These are phyloP conservation scores for Euphonia xanthogaster DNA, from an alignment of 2,797 vertebrate genomes.

Conservation along the genomic window DNA sequence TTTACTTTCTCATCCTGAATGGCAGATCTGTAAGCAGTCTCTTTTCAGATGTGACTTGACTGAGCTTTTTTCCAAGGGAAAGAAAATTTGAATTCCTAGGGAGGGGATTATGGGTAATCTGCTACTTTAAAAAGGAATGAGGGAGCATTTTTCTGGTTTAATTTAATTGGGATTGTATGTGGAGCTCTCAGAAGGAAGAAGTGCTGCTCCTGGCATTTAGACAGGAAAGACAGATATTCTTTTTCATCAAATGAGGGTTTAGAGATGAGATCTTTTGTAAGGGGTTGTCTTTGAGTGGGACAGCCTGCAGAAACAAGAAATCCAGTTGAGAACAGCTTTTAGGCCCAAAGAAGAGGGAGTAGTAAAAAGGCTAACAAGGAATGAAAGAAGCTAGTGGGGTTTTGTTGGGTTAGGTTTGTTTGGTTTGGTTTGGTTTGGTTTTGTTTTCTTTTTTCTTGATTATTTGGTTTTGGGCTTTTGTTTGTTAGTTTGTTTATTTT, in stretches of 20 bases:
- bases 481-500: not conserved
- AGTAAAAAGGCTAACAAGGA: not conserved
- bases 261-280: not conserved
- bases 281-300: not conserved
- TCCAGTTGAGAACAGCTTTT: not conserved
- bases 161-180: not conserved
- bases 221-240: not conserved
- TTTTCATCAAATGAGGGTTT: not conserved
- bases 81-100: not conserved
- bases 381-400: not conserved
- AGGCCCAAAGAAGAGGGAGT: rapidly evolving
- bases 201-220: not conserved
- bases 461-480: rapidly evolving
- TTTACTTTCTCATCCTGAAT: not conserved
- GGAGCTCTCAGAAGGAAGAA: not conserved
- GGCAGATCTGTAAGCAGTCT: not conserved
- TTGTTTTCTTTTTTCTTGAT: rapidly evolving
- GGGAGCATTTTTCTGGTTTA: not conserved
- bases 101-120: not conserved
- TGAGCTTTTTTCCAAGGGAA: not conserved
- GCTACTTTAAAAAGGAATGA: not conserved
- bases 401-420: not conserved
- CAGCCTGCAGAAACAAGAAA: not conserved
- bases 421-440: not conserved
- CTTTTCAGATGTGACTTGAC: not conserved